phyloP scores from a whole-genome alignment of 1,140 invertebrate species.

The Aphelenchoides avenae region DNA sequence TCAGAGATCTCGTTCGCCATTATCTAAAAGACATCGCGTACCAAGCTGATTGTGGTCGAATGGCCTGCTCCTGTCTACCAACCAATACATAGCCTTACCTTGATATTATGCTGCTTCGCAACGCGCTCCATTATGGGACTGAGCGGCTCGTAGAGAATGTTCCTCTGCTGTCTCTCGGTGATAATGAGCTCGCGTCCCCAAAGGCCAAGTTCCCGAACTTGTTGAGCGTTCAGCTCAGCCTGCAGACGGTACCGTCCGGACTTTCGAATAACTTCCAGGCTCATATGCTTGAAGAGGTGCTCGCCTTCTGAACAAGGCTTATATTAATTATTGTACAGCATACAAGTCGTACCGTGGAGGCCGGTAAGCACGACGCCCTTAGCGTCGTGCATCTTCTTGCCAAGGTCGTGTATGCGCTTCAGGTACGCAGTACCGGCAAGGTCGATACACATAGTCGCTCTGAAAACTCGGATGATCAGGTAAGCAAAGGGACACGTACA shows the following conservation, averaged over 20 bases:
- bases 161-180: slow-evolving; percentile 51
- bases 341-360: no score
- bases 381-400: slow-evolving; percentile 59
- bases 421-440: slow-evolving; percentile 58
- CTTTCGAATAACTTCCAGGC: slow-evolving; percentile 56
- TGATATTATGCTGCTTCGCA: slow-evolving; percentile 53
- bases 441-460: slow-evolving; percentile 59
- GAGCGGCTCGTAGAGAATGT: slow-evolving; percentile 57
- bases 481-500: slow-evolving; percentile 36
- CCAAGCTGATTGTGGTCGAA: background rate
- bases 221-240: slow-evolving; percentile 45
- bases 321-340: no score
- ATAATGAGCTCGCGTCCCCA: slow-evolving; percentile 53
- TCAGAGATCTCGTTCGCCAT: slow-evolving; percentile 57
- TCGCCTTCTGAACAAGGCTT: no score
- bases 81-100: slow-evolving; percentile 31
- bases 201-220: no score
- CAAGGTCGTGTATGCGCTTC: slow-evolving; percentile 55
- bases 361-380: slow-evolving; percentile 56
- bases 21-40: slow-evolving; percentile 32
- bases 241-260: slow-evolving; percentile 55
- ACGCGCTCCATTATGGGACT: slow-evolving; percentile 46
- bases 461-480: slow-evolving; percentile 25
- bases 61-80: background rate
- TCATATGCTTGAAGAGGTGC: slow-evolving; percentile 33